Evolutionary conservation across 2,888 invertebrate genomes (phyloP), one percentile per base, ranked within the genome.

Genomic region (Watsonalla cultraria): DNA sequence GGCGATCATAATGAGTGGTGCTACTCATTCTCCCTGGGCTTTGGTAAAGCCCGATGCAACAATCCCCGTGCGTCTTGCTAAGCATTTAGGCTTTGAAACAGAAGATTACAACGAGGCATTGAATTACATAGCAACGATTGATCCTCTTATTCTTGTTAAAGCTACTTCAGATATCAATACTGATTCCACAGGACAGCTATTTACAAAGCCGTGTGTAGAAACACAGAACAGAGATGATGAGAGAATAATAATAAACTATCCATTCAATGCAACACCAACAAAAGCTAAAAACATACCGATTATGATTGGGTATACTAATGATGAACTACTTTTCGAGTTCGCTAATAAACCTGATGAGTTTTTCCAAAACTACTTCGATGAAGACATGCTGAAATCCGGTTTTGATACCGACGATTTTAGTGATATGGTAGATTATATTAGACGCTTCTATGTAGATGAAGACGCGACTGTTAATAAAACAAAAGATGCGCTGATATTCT

Each of bases 381-480:
- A 59, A 11, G 52, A 61, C 0, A 58, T 54, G 4, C 47, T 70
- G 9, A 53, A 50, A n/a, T 46, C 33, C 0, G 54, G 47, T 13
- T 64, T 68, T 46, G 55, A 60, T 35, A 61, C 65, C 5, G 62
- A 64, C 11, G 47, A 59, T n/a, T 37, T 48, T 8, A 48, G 13
- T 2, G 55, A 61, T 37, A 35, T 66, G 55, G 57, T 51, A 11
- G 56, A 57, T 7, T 55, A 65, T 13, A 52, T 69, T 6, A 47
- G 64, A 45, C 61, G 63, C n/a, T 77, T 73, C 50, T 74, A 74
- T 39, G 57, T 72, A 2, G 75, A 72, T 0, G 73, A 71, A 33
- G 63, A 66, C n/a, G 56, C 55, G 0, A 50, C 68, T 6, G 64
- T 48, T 5, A 51, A 56, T 1, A 24, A 53, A 0, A 47, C 61